Evolutionary conservation across 2,797 vertebrate genomes (phyloP).

Genomic region (Anguilla megastoma): DNA sequence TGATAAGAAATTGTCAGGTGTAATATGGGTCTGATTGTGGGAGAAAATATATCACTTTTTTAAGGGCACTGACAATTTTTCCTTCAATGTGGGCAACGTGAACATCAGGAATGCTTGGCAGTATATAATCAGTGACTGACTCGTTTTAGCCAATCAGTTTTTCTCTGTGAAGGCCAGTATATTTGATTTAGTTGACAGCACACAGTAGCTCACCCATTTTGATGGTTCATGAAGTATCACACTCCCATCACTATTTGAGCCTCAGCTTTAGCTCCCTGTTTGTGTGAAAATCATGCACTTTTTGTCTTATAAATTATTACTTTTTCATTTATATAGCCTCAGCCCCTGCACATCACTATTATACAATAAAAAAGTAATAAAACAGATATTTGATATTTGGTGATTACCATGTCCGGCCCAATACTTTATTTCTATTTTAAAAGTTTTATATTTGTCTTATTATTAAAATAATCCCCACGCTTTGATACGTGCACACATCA

Average conservation of each 20-base stretch:
- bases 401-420: background rate
- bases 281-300: background rate
- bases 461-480: background rate
- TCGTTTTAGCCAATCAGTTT: background rate
- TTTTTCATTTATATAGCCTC: background rate
- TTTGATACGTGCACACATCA: background rate
- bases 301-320: background rate
- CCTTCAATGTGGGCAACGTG: background rate
- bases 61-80: background rate
- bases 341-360: background rate
- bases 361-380: background rate
- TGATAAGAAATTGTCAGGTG: slow-evolving; percentile 10
- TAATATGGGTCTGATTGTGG: slow-evolving; percentile 6
- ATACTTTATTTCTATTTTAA: background rate
- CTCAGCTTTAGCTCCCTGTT: background rate
- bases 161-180: background rate
- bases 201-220: background rate
- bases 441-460: background rate
- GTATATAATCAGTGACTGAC: background rate
- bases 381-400: background rate
- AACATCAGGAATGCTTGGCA: background rate
- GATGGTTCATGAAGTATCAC: background rate
- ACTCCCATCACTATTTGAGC: background rate
- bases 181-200: background rate
- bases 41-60: background rate